Conservation (phyloP, 2,888 invertebrate genomes). For the Palloptera scutellata region DNA sequence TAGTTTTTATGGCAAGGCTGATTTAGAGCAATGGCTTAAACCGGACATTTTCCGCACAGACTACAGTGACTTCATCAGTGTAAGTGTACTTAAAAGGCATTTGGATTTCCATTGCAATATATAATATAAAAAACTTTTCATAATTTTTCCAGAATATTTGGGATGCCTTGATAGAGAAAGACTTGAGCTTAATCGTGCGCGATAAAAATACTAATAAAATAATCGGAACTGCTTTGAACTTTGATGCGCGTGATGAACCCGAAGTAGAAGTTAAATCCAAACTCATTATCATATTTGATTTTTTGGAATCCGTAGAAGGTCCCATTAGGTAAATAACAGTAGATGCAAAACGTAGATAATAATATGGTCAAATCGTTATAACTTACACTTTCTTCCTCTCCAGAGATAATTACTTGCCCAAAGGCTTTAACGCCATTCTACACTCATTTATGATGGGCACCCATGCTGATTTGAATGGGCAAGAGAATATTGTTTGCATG, state of each 20-base stretch:
- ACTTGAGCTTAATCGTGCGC: constrained; percentile 77
- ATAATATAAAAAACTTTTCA: not conserved
- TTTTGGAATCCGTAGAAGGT: constrained; percentile 79
- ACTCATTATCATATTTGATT: constrained; percentile 77
- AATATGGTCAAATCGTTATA: not conserved
- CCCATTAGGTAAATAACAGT: constrained; percentile 70
- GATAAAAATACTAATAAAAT: constrained; percentile 65
- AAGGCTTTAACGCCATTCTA: constrained; percentile 74
- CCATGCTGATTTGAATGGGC: constrained; percentile 69
- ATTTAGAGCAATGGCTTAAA: constrained; percentile 81
- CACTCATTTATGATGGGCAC: constrained; percentile 93
- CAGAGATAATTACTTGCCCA: constrained; percentile 70
- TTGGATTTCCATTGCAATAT: not conserved
- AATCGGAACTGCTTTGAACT: constrained; percentile 79
- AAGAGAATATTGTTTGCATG: constrained; percentile 82
- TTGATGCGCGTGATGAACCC: constrained; percentile 84
- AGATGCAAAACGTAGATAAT: not conserved
- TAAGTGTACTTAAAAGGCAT: constrained; percentile 38
- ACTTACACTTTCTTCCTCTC: not conserved
- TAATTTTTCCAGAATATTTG: constrained; percentile 68
- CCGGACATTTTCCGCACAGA: constrained; percentile 74
- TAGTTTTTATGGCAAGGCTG: constrained; percentile 87
- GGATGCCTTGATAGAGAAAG: constrained; percentile 73
- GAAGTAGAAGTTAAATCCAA: constrained; percentile 74
- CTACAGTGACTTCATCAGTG: constrained; percentile 73